phyloP scores from a whole-genome alignment of 2,797 vertebrate species.

The Pseudochirops cupreus region DNA sequence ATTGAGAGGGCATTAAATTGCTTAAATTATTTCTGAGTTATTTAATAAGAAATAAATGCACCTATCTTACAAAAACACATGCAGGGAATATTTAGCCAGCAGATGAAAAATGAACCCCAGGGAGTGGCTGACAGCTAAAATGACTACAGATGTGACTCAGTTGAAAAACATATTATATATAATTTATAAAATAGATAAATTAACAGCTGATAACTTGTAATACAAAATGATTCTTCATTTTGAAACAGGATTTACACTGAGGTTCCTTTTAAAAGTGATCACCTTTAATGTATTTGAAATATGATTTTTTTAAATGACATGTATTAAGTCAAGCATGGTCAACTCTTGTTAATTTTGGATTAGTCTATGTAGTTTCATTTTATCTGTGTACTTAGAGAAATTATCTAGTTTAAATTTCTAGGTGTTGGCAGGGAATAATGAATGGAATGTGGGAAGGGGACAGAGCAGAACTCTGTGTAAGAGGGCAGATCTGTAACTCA shows the following conservation, averaged over 20 bases:
- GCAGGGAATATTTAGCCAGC: slow-evolving; percentile 1
- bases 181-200: not conserved
- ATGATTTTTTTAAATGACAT: not conserved
- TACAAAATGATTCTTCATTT: not conserved
- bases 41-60: not conserved
- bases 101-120: not conserved
- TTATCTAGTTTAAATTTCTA: not conserved
- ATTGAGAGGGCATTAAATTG: not conserved
- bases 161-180: not conserved
- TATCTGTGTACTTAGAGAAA: not conserved
- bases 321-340: not conserved
- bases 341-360: not conserved
- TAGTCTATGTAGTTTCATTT: not conserved
- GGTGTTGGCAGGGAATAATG: not conserved
- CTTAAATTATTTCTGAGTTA: not conserved
- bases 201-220: not conserved
- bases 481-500: not conserved
- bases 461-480: not conserved
- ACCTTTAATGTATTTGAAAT: not conserved
- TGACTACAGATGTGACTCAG: not conserved
- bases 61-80: not conserved
- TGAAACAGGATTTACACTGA: not conserved
- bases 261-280: not conserved
- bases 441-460: not conserved
- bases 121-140: not conserved